Evolutionary conservation across 2,888 invertebrate genomes (phyloP).

Genomic region (Buathra laborator): DNA sequence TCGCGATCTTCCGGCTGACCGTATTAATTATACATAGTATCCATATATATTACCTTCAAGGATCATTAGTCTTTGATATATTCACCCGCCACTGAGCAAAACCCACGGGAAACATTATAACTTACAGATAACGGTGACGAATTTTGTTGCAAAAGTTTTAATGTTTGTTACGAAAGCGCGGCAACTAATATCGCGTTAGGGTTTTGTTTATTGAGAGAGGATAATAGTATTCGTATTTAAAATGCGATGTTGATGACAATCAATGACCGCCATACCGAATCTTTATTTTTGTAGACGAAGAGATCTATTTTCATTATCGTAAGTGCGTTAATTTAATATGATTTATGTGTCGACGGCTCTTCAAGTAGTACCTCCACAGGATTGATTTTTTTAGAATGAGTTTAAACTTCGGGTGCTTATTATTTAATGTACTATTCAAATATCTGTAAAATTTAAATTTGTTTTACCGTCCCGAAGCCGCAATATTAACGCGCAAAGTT

Average conservation of each 20-base stretch:
- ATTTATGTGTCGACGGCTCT: neutral
- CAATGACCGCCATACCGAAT: constrained; percentile 48
- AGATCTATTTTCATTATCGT: constrained; percentile 52
- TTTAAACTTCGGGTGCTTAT: too few relatives aligned
- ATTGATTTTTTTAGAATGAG: too few relatives aligned
- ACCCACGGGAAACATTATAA: constrained; percentile 35
- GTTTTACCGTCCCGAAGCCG: too few relatives aligned
- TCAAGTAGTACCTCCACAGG: too few relatives aligned
- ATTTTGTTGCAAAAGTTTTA: constrained; percentile 51
- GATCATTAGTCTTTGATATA: constrained; percentile 54
- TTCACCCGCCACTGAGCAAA: constrained; percentile 42
- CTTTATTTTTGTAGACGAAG: constrained; percentile 47
- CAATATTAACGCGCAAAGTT: too few relatives aligned
- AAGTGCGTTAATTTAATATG: constrained; percentile 35
- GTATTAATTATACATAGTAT: constrained; percentile 37
- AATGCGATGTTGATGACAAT: constrained; percentile 41
- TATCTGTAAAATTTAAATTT: too few relatives aligned
- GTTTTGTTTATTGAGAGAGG: neutral
- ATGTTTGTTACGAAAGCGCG: constrained; percentile 23
- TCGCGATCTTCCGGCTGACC: constrained; percentile 32
- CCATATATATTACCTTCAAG: constrained; percentile 31
- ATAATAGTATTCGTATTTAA: constrained; percentile 56
- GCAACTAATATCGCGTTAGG: neutral
- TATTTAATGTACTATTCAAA: too few relatives aligned
- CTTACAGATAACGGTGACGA: constrained; percentile 1